phyloP scores from a whole-genome alignment of 1,140 invertebrate species.

The Orchestia grillus region DNA sequence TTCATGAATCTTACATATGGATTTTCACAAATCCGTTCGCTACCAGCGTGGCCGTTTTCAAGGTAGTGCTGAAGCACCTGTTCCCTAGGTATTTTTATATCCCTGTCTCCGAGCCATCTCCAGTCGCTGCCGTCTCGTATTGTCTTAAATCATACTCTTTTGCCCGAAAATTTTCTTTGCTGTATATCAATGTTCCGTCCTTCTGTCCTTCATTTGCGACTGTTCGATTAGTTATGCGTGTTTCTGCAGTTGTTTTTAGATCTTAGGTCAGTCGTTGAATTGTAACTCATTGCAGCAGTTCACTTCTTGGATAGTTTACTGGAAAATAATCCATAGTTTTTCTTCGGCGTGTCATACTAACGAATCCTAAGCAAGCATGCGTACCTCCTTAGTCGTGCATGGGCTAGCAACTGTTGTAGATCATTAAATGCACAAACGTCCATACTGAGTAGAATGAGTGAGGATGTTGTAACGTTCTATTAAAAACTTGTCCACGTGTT shows the following conservation, averaged over 20 bases:
- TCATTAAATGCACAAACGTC: neutral
- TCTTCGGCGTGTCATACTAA: neutral
- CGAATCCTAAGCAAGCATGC: neutral
- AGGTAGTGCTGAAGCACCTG: neutral
- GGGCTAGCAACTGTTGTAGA: neutral
- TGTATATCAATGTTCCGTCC: neutral
- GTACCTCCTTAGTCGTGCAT: constrained; percentile 1
- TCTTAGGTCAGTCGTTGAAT: neutral
- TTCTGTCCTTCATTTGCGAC: constrained; percentile 13
- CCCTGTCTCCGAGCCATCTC: constrained; percentile 1
- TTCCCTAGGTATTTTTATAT: neutral
- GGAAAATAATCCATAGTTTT: neutral
- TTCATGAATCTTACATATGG: neutral
- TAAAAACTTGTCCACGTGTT: neutral
- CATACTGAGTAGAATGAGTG: neutral
- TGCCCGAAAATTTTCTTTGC: neutral
- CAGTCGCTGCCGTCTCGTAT: constrained; percentile 25
- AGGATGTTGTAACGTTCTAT: neutral
- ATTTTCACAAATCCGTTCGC: neutral
- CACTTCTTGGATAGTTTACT: neutral
- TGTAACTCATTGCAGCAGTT: neutral
- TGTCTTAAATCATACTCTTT: neutral
- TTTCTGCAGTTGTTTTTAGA: neutral
- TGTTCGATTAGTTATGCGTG: neutral
- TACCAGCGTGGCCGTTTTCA: neutral